These are phyloP conservation scores for Cenopis cana DNA, from an alignment of 2,888 invertebrate species.

Conservation along the genomic window DNA sequence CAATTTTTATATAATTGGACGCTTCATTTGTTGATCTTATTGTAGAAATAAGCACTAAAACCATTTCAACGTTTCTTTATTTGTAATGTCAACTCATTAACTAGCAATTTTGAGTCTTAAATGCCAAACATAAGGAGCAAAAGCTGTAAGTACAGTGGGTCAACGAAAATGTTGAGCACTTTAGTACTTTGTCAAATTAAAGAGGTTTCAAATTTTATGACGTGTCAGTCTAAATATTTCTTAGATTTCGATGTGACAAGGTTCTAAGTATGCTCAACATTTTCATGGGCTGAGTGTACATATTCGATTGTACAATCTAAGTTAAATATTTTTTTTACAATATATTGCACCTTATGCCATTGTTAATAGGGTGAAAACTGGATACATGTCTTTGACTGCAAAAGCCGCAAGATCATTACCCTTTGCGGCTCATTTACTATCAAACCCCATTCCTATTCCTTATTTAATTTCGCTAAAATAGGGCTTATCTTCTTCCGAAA, in stretches of 20 bases:
- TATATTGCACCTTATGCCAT: not conserved
- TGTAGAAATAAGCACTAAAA: not conserved
- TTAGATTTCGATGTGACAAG: too few relatives aligned
- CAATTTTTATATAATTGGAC: too few relatives aligned
- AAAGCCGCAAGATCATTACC: constrained; percentile 45
- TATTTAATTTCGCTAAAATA: not conserved
- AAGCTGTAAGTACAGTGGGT: too few relatives aligned
- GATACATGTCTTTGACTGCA: not conserved
- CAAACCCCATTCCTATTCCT: not conserved
- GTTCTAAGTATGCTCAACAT: too few relatives aligned
- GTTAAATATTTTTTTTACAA: too few relatives aligned
- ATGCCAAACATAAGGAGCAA: not conserved
- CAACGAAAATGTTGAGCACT: too few relatives aligned
- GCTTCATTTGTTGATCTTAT: not conserved
- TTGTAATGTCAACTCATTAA: not conserved
- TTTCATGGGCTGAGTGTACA: too few relatives aligned
- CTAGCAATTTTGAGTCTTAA: not conserved
- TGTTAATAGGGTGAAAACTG: not conserved
- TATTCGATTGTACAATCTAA: too few relatives aligned
- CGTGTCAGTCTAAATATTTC: too few relatives aligned
- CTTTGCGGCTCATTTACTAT: constrained; percentile 13
- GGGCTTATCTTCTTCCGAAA: not conserved
- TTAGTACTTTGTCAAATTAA: too few relatives aligned
- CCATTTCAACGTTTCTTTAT: not conserved
- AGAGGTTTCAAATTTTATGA: too few relatives aligned